These are phyloP conservation scores for Drosophila prosaltans DNA, from an alignment of 1,140 invertebrate genomes.

Conservation along the genomic window DNA sequence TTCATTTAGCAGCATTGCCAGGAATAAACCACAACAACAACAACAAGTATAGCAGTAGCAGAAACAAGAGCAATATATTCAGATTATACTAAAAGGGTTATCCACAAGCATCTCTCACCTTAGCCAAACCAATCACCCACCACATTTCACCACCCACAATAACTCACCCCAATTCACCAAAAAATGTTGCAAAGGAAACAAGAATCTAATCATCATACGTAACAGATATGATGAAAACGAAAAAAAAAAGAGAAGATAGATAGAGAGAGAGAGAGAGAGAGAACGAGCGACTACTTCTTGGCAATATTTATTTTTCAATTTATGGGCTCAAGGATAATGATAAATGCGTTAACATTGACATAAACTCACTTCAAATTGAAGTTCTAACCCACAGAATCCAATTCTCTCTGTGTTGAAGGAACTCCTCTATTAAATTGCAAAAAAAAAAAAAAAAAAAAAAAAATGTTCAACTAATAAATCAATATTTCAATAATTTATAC, in stretches of 20 bases:
- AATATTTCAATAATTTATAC: conserved; percentile 79
- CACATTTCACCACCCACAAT: not conserved
- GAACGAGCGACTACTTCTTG: not conserved
- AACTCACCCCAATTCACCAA: not conserved
- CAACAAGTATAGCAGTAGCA: conserved; percentile 20
- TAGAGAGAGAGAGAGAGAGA: too few relatives aligned
- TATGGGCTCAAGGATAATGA: conserved; percentile 50
- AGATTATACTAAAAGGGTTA: conserved; percentile 49
- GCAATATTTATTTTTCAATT: conserved; percentile 67
- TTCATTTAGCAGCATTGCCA: conserved; percentile 42
- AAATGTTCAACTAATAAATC: conserved; percentile 65
- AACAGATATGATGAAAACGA: not conserved
- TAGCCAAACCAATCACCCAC: not conserved
- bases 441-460: conserved; percentile 55
- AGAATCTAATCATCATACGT: not conserved
- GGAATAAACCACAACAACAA: conserved; percentile 13
- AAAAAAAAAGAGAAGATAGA: too few relatives aligned
- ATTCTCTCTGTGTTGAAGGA: not conserved
- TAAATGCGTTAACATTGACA: conserved; percentile 49
- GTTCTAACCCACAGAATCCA: not conserved
- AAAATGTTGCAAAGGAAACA: not conserved
- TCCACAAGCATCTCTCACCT: conserved; percentile 7
- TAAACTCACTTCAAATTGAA: conserved; percentile 54
- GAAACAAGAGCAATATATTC: conserved; percentile 9
- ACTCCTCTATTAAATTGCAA: conserved; percentile 58